phyloP scores from a whole-genome alignment of 2,113 vertebrate genomes.

The Mirza zaza region DNA sequence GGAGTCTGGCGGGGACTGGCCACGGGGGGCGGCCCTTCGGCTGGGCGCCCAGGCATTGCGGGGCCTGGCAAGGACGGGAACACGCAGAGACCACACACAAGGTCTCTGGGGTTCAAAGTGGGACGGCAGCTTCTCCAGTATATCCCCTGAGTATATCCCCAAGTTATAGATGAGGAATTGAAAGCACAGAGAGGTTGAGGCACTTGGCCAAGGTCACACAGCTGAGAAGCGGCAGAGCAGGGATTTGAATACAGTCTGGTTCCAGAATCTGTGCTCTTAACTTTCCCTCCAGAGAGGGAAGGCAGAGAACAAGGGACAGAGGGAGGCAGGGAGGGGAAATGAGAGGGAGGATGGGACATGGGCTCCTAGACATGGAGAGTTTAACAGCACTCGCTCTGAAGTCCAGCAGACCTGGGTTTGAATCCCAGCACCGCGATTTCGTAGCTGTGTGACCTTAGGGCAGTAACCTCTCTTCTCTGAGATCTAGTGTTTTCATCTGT shows the following conservation, averaged over 20 bases:
- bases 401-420: not conserved
- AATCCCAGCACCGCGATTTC: not conserved
- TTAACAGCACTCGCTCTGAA: not conserved
- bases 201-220: no score
- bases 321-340: not conserved
- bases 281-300: no score
- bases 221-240: no score
- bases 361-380: not conserved
- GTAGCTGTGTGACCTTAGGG: not conserved
- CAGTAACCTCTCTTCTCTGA: not conserved
- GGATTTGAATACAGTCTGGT: no score
- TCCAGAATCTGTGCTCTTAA: no score
- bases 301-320: not conserved
- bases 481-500: not conserved
- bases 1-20: not conserved
- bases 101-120: not conserved
- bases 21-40: not conserved
- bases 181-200: no score
- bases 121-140: not conserved
- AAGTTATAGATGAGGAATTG: no score
- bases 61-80: not conserved
- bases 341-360: not conserved
- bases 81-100: accelerated
- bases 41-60: not conserved
- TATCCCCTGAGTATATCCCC: no score